These are phyloP conservation scores for Crossaster papposus DNA, from an alignment of 53 echinoderm and acorn worm species.

Conservation along the genomic window DNA sequence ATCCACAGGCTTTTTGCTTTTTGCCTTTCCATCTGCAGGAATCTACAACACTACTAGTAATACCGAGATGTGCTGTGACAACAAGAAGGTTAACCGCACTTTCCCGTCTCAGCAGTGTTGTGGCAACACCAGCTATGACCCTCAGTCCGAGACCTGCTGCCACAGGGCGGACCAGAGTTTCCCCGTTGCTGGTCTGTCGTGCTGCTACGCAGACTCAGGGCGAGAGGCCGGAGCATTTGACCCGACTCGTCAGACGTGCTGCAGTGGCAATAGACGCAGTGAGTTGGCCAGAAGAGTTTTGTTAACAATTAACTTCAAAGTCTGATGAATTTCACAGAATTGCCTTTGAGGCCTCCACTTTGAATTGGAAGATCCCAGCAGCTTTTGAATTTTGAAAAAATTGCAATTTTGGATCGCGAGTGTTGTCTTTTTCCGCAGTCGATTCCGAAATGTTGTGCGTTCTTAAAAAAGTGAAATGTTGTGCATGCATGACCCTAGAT, in stretches of 20 bases:
- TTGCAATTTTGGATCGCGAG: no score
- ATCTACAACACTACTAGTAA: conserved; percentile 67
- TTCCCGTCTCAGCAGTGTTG: conserved; percentile 66
- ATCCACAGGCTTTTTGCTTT: neutral
- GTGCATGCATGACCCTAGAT: no score
- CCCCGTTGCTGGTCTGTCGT: conserved; percentile 33
- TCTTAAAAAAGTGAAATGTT: no score
- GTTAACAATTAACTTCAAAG: no score
- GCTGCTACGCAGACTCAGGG: conserved; percentile 29
- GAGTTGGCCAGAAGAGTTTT: neutral
- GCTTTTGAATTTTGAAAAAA: no score
- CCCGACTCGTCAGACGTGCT: conserved; percentile 70
- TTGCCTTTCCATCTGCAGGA: conserved; percentile 33
- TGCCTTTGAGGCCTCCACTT: no score
- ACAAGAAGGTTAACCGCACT: conserved; percentile 16
- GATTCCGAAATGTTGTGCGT: no score
- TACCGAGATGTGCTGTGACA: conserved; percentile 77
- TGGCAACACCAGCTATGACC: conserved; percentile 69
- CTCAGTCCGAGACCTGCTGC: conserved; percentile 75
- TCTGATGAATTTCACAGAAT: no score
- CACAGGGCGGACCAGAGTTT: conserved; percentile 43
- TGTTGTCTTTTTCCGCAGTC: no score
- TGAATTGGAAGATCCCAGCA: no score
- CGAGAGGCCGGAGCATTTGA: conserved; percentile 6
- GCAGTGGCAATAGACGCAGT: conserved; percentile 36